phyloP scores from a whole-genome alignment of 2,113 vertebrate genomes.

The Xerus inauris region DNA sequence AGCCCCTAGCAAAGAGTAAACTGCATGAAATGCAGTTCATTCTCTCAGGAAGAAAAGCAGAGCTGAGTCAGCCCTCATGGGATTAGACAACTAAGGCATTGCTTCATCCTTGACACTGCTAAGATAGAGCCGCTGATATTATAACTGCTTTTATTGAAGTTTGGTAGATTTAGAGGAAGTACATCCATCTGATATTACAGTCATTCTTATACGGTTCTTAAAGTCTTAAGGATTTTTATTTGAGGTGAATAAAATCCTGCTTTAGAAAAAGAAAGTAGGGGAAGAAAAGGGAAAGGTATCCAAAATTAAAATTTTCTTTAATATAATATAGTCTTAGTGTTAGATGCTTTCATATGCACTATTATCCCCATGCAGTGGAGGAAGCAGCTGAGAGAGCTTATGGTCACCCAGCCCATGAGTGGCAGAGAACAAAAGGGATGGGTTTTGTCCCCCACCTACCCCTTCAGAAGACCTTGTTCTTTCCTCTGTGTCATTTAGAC shows the following conservation, averaged over 20 bases:
- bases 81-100: conserved; percentile 60
- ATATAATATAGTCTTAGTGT: neutral
- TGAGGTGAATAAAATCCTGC: conserved; percentile 58
- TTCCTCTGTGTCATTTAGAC: neutral
- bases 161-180: conserved; percentile 54
- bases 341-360: neutral
- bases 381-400: neutral
- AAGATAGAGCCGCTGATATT: conserved; percentile 36
- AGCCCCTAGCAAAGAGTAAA: conserved; percentile 7
- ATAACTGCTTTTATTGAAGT: conserved; percentile 60
- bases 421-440: neutral
- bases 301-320: conserved; percentile 21
- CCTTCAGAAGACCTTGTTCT: neutral
- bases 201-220: conserved; percentile 62
- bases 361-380: neutral
- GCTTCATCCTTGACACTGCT: conserved; percentile 64
- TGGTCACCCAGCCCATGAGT: neutral
- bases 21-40: conserved; percentile 37
- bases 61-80: conserved; percentile 61
- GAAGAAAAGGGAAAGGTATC: conserved; percentile 15
- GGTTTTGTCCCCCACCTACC: neutral
- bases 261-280: conserved; percentile 23
- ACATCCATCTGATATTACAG: conserved; percentile 25
- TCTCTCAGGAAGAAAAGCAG: conserved; percentile 49
- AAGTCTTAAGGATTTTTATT: conserved; percentile 61